Conservation (phyloP, 2,113 vertebrate genomes). For the Sturnus vulgaris region DNA sequence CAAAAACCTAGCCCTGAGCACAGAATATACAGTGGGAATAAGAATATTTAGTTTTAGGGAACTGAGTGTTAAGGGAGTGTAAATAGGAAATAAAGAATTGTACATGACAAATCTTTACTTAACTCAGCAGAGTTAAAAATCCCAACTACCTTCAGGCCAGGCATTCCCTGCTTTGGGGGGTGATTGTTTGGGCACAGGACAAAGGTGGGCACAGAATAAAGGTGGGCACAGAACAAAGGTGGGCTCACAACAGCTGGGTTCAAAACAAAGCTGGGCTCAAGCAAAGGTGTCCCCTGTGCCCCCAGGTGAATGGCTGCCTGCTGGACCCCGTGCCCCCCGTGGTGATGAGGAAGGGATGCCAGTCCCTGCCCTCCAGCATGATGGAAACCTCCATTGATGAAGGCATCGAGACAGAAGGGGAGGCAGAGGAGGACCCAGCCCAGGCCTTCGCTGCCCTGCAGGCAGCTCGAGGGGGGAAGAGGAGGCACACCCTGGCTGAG, state of each 20-base stretch:
- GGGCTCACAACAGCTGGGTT: background rate
- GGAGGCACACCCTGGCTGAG: slow-evolving; percentile 93
- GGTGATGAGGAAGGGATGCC: slow-evolving; percentile 85
- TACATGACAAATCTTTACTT: background rate
- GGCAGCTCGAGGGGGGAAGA: slow-evolving; percentile 84
- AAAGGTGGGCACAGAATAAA: background rate
- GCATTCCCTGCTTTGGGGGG: background rate
- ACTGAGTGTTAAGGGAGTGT: background rate
- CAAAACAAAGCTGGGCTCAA: background rate
- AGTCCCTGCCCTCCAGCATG: slow-evolving; percentile 90
- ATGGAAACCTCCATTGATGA: slow-evolving; percentile 98
- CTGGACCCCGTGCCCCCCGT: slow-evolving; percentile 89
- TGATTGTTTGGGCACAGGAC: no score
- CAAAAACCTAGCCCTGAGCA: background rate
- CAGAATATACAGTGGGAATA: background rate
- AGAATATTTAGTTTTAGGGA: background rate
- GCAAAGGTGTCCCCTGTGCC: background rate
- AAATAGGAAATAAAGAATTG: background rate
- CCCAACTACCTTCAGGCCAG: background rate
- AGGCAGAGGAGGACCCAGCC: slow-evolving; percentile 84
- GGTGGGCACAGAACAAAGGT: background rate
- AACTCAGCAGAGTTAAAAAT: background rate
- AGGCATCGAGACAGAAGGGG: slow-evolving; percentile 90
- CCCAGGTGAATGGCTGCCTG: slow-evolving; percentile 91
- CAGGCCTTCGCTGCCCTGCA: slow-evolving; percentile 86